Percentiles rank a stretch among this genome's conserved stretches.
These are phyloP conservation scores for Corythornis cristatus DNA, from an alignment of 2,113 vertebrate genomes.

Conservation along the genomic window DNA sequence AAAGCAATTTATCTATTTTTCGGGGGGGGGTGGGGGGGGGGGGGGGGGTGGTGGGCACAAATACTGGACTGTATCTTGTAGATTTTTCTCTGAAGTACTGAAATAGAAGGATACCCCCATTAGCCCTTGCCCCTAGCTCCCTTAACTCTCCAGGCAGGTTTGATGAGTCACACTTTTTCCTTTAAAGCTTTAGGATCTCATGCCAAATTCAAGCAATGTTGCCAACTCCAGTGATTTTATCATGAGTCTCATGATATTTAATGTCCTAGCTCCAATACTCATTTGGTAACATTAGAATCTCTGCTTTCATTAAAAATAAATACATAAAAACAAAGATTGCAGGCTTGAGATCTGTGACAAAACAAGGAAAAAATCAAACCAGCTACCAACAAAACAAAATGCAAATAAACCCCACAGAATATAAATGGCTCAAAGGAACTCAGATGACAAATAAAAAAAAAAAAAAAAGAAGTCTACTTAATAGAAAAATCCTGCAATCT, in stretches of 20 bases:
- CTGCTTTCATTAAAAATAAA: conserved; percentile 51
- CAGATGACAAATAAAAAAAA: not conserved
- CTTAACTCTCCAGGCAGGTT: conserved; percentile 56
- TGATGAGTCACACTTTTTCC: conserved; percentile 58
- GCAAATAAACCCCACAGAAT: not conserved
- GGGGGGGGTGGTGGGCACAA: not conserved
- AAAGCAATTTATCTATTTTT: conserved; percentile 17
- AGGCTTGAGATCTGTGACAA: not conserved
- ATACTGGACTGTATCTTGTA: conserved; percentile 31
- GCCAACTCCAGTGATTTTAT: conserved; percentile 54
- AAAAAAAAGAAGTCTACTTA: not conserved
- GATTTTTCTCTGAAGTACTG: conserved; percentile 57
- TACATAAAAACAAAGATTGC: conserved; percentile 54
- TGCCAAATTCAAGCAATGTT: conserved; percentile 59
- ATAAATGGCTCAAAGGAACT: not conserved
- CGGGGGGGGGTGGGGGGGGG: not conserved
- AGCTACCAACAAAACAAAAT: not conserved
- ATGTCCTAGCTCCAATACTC: conserved; percentile 4
- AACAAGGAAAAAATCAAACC: not conserved
- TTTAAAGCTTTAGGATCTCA: conserved; percentile 43
- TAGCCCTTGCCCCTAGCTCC: conserved; percentile 46
- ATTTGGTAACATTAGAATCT: conserved; percentile 45
- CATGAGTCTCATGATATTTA: conserved; percentile 42
- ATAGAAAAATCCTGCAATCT: not conserved
- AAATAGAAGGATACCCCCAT: conserved; percentile 51